Base-by-base conservation (phyloP, 2,113 vertebrate species). In the Burhinus bistriatus region DNA sequence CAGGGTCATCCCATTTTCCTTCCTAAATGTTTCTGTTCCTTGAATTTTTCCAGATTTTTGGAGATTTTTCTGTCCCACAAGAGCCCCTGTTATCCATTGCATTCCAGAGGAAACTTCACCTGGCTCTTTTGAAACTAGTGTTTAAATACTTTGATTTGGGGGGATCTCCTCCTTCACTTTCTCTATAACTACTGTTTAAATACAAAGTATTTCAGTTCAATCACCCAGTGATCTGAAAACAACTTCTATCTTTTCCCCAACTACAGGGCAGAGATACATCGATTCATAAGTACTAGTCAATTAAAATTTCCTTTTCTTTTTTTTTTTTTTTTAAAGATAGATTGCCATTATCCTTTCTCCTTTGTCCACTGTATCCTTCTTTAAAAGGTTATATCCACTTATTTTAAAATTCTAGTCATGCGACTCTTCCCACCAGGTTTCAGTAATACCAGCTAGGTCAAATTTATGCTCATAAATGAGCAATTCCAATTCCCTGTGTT, bases 391-490 rank as follows among this genome's bases (percentile, higher is more conserved):
- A 38, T 84, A 72, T 38, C 14, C 23, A 51, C 29, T 68, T 25
- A 32, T 36, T 88, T 93, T 52, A 29, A 79, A 79, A 96, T 90
- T 93, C 76, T 22, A 61, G 58, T 90, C 83, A 95, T 80, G 54
- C 5, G 89, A 23, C 12, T 73, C 64, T 91, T 91, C 65, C 76
- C 36, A 80, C 30, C 9, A 83, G 65, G 30, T 69, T 95, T 91
- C 84, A 72, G 15, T 80, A 79, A 90, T 66, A 83, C 30, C 40
- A 91, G 42, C 34, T 69, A 93, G 78, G 75, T 94, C 73, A 90
- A 90, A 96, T 91, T 95, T 91, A 85, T 93, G 69, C 21, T 91
- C 87, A 82, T 82, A 96, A 87, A 95, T 57, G 84, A 91, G 52
- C 61, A 90, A 94, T 89, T 95, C 87, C 40, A 82, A 29, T 85